Evolutionary conservation across 2,888 invertebrate genomes (phyloP), one percentile per base, ranked within the genome.

Genomic region (Catotricha subobsoleta): DNA sequence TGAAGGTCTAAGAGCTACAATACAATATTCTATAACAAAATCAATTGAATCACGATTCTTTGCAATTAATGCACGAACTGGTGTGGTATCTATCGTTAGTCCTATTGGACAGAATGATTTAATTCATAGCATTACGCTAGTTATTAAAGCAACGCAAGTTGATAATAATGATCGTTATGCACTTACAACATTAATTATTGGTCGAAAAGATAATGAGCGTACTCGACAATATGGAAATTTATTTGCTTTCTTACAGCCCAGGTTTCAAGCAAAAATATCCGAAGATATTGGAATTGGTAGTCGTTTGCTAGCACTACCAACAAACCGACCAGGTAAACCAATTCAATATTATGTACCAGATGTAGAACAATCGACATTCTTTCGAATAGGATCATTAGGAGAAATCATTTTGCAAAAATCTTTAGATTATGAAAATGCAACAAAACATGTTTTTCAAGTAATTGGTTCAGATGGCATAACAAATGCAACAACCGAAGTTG

Each of bases 91-190:
- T 1, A 47, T 63, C n/a, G 48, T 59, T 1, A 55, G 57, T 2
- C 55, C 57, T 7, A 55, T 61, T 21, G 56, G 54, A 3, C 53
- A 56, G 43, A 50, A 55, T 2, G 76, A 76, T 47, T 62, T 80
- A 6, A 57, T 68, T 10, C 74, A 76, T 49, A 80, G 86, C 1
- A 72, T 78, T 25, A 87, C 86, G 2, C 64, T 88, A 28, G 83
- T 88, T 38, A 72, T 88, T 15, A 79, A 82, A 72, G 82, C 81
- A 8, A 79, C 76, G 1, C 83, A 83, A 56, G 67, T 76, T 45
- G 87, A 91, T 63, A 91, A 91, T 67, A 67, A 79, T 0, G 90
- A 90, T 65, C 74, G 87, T 40, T 87, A 87, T 58, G 84, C 90
- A 1, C 65, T 91, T 44, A 79, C 84, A 2, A 88, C 90, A 1